Conservation (phyloP, 2,113 vertebrate genomes). For the Sinocyclocheilus rhinocerous region DNA sequence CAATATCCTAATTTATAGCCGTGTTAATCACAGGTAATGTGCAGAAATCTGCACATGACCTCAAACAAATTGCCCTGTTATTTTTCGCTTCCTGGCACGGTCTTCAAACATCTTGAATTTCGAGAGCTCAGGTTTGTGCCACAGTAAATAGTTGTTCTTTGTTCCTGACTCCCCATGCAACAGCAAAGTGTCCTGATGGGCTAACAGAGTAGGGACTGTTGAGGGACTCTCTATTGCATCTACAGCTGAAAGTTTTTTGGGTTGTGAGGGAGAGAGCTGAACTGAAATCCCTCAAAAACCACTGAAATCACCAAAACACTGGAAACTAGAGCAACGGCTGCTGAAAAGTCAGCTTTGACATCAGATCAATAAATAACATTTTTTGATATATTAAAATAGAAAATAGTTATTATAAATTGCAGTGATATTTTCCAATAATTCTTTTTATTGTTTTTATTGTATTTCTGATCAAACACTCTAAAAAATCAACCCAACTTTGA, state of each 20-base stretch:
- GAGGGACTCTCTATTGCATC: slow-evolving; percentile 38
- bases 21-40: slow-evolving; percentile 41
- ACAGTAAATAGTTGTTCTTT: neutral
- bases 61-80: neutral
- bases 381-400: no score
- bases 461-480: no score
- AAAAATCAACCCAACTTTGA: no score
- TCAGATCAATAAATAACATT: no score
- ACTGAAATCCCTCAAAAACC: neutral
- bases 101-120: neutral
- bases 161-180: neutral
- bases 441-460: no score
- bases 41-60: neutral
- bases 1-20: slow-evolving; percentile 16
- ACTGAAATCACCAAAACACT: no score
- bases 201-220: slow-evolving; percentile 61
- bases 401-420: no score
- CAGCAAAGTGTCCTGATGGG: neutral
- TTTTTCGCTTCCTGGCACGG: neutral
- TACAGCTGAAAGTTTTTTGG: slow-evolving; percentile 54
- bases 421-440: no score
- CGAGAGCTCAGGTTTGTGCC: neutral
- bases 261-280: neutral
- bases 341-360: no score
- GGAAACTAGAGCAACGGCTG: no score